Conservation (phyloP, 2,113 vertebrate species). For the Serinus canaria region DNA sequence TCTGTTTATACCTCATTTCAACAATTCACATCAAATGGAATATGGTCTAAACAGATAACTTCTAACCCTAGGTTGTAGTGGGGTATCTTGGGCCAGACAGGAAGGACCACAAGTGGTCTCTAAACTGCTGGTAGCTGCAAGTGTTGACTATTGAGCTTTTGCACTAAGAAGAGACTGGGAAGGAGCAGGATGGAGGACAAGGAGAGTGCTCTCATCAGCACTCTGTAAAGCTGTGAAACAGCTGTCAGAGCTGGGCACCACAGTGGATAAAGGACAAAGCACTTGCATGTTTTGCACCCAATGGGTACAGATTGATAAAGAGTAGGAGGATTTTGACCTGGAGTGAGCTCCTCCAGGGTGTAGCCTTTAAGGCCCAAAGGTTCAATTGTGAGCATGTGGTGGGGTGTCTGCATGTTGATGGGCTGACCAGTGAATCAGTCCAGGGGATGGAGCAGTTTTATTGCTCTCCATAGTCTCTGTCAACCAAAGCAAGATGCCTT, state of each 20-base stretch:
- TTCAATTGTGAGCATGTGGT: background rate
- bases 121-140: background rate
- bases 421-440: background rate
- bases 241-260: background rate
- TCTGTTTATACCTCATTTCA: background rate
- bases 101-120: background rate
- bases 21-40: background rate
- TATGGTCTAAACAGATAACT: background rate
- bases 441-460: background rate
- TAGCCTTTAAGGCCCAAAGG: background rate
- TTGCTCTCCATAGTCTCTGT: background rate
- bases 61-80: background rate
- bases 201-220: background rate
- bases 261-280: background rate
- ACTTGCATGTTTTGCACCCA: background rate
- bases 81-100: background rate
- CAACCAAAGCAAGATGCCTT: background rate
- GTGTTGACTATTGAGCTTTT: background rate
- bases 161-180: background rate
- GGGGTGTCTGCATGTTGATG: accelerated
- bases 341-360: background rate
- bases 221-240: background rate
- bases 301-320: background rate
- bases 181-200: background rate
- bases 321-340: background rate